Base-by-base conservation (phyloP, 2,113 vertebrate genomes). In the Spea bombifrons region DNA sequence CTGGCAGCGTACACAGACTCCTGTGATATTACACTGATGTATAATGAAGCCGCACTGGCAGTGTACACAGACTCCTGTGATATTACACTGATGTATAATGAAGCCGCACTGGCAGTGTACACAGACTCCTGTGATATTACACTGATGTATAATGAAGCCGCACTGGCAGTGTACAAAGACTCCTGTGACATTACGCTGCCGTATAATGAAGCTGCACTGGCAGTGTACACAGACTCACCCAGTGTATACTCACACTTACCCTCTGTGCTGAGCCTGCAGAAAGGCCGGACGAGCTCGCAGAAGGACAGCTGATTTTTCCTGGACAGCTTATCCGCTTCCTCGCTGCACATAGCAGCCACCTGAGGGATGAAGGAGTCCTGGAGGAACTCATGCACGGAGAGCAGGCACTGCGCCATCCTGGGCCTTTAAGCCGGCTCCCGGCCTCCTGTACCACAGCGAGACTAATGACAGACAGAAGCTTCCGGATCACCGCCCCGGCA, bases 291-390 rank as follows among this genome's bases (percentile, higher is more conserved):
- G 68, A 99, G 90, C 90, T 99, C 96, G 4, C 94, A 90, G 85
- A 99, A 99, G 86, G 89, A 94, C 75, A 99, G 92, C 82, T 88
- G 95, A 91, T 98, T 98, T 89, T 92, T 97, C 68, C 95, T 92
- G 77, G 93, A 94, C 82, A 97, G 87, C 79, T 86, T 88, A 87
- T 98, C 96, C 82, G 97, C 97, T 84, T 96, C 96, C 78, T 94
- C 94, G 78, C 97, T 99, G 81, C 96, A 96, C 76, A 99, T 86
- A n/a, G 95, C 95, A 66, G 96, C 96, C 81, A 99, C 95, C 91
- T 94, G 96, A 49, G 97, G 97, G 53, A 96, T 95, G 86, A 99
- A 99, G 46, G 95, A 95, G 89, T 97, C 96, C 89, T 98, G 96
- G 81, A 99, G 92, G 74, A 99, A 96, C 94, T 99, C 97, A 83